Conservation (phyloP, 2,797 vertebrate species). For the Gambusia yucatana region DNA sequence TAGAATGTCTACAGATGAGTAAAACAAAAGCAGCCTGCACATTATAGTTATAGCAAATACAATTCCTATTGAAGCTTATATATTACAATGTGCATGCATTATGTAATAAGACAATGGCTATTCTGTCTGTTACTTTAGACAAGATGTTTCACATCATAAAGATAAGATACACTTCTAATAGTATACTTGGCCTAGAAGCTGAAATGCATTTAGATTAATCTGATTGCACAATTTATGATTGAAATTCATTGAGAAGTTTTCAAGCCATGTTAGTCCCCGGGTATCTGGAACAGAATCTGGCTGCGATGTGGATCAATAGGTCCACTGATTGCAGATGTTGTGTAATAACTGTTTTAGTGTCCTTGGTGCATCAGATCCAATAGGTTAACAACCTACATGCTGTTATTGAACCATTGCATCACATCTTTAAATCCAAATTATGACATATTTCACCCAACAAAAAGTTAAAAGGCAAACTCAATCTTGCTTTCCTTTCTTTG, state of each 20-base stretch:
- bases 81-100: constrained; percentile 32
- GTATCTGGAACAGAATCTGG: constrained; percentile 34
- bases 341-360: constrained; percentile 53
- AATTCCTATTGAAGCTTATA: constrained; percentile 9
- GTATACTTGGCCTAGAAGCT: constrained; percentile 11
- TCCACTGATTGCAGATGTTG: constrained; percentile 56
- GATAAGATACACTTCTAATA: constrained; percentile 40
- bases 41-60: constrained; percentile 20
- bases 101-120: constrained; percentile 16
- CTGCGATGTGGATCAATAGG: constrained; percentile 51
- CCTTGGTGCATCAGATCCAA: constrained; percentile 36
- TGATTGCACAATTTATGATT: constrained; percentile 4
- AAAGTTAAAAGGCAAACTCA: constrained; percentile 18
- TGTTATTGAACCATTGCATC: constrained; percentile 61
- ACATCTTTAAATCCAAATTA: constrained; percentile 40
- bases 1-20: neutral
- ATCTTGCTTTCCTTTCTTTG: neutral
- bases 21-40: neutral
- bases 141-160: constrained; percentile 48
- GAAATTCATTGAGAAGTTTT: neutral
- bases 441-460: constrained; percentile 35
- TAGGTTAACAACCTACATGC: constrained; percentile 63
- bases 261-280: constrained; percentile 13
- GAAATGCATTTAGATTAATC: constrained; percentile 20
- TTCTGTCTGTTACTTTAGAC: constrained; percentile 17